phyloP scores from a whole-genome alignment of 2,888 invertebrate genomes.

The Drosophila hawaiiensis region DNA sequence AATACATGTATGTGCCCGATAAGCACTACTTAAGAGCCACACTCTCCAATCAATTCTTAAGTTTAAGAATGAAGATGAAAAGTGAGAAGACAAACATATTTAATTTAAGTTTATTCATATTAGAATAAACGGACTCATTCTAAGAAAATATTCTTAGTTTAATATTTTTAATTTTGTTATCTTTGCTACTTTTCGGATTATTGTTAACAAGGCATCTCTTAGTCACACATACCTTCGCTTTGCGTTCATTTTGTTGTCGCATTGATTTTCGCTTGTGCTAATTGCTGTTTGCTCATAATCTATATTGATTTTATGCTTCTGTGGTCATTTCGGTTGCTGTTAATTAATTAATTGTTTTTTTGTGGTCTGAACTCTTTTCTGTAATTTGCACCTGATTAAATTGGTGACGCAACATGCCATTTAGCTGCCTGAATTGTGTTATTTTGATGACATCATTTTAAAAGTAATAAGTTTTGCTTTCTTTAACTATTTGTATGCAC shows the following conservation, averaged over 20 bases:
- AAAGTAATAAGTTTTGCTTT: background rate
- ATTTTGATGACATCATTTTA: background rate
- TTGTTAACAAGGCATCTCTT: background rate
- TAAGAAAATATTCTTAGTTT: background rate
- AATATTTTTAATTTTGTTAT: background rate
- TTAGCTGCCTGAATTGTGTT: background rate
- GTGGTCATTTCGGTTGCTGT: constrained; percentile 47
- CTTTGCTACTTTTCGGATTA: background rate
- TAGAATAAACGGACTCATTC: background rate
- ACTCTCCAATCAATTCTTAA: background rate
- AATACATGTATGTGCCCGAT: background rate
- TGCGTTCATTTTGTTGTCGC: constrained; percentile 39
- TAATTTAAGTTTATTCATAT: background rate
- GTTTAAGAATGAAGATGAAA: background rate
- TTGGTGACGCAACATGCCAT: constrained; percentile 12
- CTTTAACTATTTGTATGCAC: background rate
- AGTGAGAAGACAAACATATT: background rate
- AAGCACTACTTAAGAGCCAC: background rate
- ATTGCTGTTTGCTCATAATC: constrained; percentile 57
- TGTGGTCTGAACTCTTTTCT: constrained; percentile 18
- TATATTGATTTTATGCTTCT: constrained; percentile 52
- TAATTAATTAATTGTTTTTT: constrained; percentile 62
- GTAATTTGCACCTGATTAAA: constrained; percentile 26
- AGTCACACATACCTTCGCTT: background rate
- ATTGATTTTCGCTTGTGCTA: constrained; percentile 60